Percentiles rank a stretch among this genome's conserved stretches.
These are phyloP conservation scores for Spilosoma lubricipeda DNA, from an alignment of 2,888 invertebrate genomes.

Conservation along the genomic window DNA sequence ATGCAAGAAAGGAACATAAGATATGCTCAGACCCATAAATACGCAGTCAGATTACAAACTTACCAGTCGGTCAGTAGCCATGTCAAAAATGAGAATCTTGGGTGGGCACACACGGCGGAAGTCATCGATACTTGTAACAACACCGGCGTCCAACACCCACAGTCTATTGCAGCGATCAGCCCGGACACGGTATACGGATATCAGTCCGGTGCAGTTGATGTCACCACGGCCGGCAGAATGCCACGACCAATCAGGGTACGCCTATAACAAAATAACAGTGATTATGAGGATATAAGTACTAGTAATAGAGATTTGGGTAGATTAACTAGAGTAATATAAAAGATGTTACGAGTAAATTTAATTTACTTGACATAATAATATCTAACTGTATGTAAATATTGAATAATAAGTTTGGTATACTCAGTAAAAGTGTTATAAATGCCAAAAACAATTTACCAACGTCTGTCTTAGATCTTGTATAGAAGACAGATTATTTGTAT, in stretches of 20 bases:
- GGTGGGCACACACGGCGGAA: conserved; percentile 90
- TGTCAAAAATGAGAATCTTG: conserved; percentile 92
- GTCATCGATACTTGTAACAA: conserved; percentile 90
- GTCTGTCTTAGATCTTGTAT: not conserved
- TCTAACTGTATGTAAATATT: not conserved
- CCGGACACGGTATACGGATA: conserved; percentile 92
- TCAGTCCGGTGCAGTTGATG: conserved; percentile 91
- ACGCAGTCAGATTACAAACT: conserved; percentile 51
- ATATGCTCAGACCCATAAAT: not conserved
- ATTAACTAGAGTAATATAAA: too few species aligned
- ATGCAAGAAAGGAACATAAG: not conserved
- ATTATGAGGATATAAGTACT: not conserved
- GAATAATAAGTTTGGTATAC: not conserved
- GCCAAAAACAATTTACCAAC: not conserved
- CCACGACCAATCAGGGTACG: conserved; percentile 92
- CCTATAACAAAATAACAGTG: conserved; percentile 67
- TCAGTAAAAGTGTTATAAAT: not conserved
- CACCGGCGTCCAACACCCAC: conserved; percentile 93
- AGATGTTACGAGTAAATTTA: too few species aligned
- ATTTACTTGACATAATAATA: too few species aligned
- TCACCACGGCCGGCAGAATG: conserved; percentile 89
- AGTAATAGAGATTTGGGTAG: not conserved
- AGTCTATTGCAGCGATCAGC: conserved; percentile 93
- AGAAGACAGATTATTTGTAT: not conserved
- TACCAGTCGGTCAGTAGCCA: conserved; percentile 90